These are phyloP conservation scores for Cyclophora albipunctata DNA, from an alignment of 2,888 invertebrate species.

Conservation along the genomic window DNA sequence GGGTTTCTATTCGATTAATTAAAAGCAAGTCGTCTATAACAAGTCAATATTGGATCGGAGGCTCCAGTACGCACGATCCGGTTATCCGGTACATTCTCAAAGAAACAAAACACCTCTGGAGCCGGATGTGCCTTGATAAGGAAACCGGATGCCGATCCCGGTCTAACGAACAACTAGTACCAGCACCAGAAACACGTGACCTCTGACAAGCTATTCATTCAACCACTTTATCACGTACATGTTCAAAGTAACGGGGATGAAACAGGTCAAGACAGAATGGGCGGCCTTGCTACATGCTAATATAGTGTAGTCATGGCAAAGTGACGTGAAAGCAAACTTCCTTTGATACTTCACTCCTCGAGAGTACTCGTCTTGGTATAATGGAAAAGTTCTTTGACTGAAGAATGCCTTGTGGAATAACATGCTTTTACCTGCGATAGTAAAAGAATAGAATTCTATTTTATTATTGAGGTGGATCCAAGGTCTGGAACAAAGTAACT, in stretches of 20 bases:
- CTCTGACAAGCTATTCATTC: slow-evolving; percentile 18
- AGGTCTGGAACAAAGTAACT: neutral
- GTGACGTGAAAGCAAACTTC: slow-evolving; percentile 49
- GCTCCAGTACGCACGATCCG: slow-evolving; percentile 6
- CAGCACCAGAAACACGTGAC: slow-evolving; percentile 31
- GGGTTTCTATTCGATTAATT: too few species aligned
- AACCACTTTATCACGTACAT: slow-evolving; percentile 11
- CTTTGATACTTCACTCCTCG: slow-evolving; percentile 42
- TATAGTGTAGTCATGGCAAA: slow-evolving; percentile 37
- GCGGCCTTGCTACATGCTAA: slow-evolving; percentile 37
- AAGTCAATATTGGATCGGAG: too few species aligned
- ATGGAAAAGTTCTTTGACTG: slow-evolving; percentile 31
- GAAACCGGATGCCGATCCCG: slow-evolving; percentile 56
- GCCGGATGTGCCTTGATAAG: slow-evolving; percentile 57
- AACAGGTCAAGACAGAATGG: slow-evolving; percentile 26
- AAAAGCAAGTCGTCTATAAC: too few species aligned
- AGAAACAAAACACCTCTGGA: slow-evolving; percentile 51
- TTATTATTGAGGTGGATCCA: neutral
- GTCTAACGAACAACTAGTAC: slow-evolving; percentile 58
- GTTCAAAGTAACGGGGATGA: slow-evolving; percentile 11
- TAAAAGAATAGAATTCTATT: slow-evolving; percentile 1
- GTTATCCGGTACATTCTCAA: slow-evolving; percentile 47
- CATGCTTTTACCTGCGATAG: neutral
- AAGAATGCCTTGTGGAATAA: slow-evolving; percentile 12
- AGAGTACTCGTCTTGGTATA: slow-evolving; percentile 29